phyloP scores from a whole-genome alignment of 2,113 vertebrate genomes.

The Plecotus auritus region DNA sequence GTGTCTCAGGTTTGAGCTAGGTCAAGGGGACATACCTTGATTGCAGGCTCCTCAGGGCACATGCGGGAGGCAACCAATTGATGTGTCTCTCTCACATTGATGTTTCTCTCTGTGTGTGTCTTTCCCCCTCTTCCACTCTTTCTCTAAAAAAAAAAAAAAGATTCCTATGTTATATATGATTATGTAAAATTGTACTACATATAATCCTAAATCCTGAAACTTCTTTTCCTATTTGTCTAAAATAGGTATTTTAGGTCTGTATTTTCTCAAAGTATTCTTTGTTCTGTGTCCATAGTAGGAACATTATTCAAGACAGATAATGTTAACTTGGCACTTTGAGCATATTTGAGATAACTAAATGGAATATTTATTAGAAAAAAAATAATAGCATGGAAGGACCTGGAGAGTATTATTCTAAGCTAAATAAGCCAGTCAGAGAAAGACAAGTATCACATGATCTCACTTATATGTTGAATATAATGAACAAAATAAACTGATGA shows the following conservation, averaged over 20 bases:
- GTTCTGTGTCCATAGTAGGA: not conserved
- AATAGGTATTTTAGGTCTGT: not conserved
- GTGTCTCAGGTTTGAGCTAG: too few relatives aligned
- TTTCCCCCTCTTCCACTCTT: too few relatives aligned
- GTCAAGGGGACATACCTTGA: too few relatives aligned
- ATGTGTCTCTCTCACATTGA: too few relatives aligned
- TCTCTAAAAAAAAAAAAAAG: not conserved
- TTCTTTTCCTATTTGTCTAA: not conserved
- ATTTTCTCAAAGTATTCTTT: not conserved
- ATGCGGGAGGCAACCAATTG: too few relatives aligned
- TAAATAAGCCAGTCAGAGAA: too few relatives aligned
- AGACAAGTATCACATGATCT: too few relatives aligned
- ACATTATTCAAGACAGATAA: not conserved
- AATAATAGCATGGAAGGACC: not conserved
- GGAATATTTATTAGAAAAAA: not conserved
- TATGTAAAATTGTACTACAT: not conserved
- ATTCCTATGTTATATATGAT: not conserved
- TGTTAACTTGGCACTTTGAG: not conserved
- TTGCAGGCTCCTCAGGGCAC: too few relatives aligned
- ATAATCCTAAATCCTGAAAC: not conserved
- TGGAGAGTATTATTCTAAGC: too few relatives aligned
- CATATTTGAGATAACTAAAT: not conserved
- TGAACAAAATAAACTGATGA: too few relatives aligned
- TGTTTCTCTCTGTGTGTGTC: too few relatives aligned
- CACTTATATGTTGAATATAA: too few relatives aligned